These are phyloP conservation scores for Hylia prasina DNA, from an alignment of 2,113 vertebrate species.

Conservation along the genomic window DNA sequence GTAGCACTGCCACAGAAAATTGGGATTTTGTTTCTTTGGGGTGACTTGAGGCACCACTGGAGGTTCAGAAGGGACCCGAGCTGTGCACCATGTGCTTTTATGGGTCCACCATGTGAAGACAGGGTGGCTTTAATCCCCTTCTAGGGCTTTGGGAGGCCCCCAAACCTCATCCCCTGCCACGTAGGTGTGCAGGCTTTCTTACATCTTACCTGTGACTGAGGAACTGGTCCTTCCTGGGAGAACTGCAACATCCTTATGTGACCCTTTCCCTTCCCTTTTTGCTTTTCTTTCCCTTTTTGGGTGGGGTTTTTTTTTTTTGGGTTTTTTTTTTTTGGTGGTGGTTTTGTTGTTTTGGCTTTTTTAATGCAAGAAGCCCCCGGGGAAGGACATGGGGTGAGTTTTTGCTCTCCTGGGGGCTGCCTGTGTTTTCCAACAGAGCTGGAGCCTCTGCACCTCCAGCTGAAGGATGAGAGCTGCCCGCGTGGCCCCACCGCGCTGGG, in stretches of 20 bases:
- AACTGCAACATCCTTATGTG: neutral
- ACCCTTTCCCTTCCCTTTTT: neutral
- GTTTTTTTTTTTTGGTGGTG: neutral
- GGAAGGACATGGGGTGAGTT: neutral
- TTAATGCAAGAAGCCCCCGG: neutral
- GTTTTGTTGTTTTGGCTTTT: neutral
- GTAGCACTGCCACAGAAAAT: neutral
- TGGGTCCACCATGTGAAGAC: neutral
- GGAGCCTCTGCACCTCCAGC: neutral
- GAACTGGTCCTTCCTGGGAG: neutral
- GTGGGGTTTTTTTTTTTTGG: neutral
- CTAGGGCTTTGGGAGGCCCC: neutral
- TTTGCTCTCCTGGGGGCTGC: neutral
- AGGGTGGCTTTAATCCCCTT: neutral
- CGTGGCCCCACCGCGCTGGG: fast-evolving
- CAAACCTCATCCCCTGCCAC: neutral
- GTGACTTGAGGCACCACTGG: fast-evolving
- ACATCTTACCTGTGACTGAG: neutral
- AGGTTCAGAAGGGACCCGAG: neutral
- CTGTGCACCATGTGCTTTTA: neutral
- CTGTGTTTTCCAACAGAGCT: neutral
- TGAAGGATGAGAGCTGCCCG: neutral
- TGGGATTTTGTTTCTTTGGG: fast-evolving
- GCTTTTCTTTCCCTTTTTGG: neutral
- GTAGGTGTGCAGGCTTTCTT: neutral